These are phyloP conservation scores for Leistus spinibarbis DNA, from an alignment of 2,888 invertebrate species.

Conservation along the genomic window DNA sequence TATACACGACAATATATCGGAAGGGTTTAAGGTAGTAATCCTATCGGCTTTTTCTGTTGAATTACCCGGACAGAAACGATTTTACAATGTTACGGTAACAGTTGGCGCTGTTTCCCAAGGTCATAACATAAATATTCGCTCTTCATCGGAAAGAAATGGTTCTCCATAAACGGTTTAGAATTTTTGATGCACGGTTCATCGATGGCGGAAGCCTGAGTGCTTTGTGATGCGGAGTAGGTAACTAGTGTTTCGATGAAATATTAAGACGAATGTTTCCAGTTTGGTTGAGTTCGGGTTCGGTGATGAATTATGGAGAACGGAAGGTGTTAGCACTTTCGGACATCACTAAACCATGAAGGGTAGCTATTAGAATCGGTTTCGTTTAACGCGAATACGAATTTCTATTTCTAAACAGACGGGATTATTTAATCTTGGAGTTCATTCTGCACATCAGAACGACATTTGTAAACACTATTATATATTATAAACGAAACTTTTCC, in stretches of 20 bases:
- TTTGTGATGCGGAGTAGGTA: background rate
- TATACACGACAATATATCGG: conserved; percentile 29
- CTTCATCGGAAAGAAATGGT: background rate
- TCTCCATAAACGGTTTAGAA: background rate
- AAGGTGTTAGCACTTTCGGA: conserved; percentile 30
- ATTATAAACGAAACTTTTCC: too few species aligned
- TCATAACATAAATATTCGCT: background rate
- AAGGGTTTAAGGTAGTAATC: conserved; percentile 32
- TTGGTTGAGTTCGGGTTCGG: background rate
- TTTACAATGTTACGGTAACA: background rate
- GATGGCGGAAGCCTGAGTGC: background rate
- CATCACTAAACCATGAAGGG: conserved; percentile 24
- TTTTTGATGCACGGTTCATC: background rate
- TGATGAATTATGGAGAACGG: conserved; percentile 24
- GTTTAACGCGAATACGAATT: background rate
- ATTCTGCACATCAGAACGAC: too few species aligned
- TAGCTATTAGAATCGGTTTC: conserved; percentile 10
- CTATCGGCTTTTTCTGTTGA: conserved; percentile 32
- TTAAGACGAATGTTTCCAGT: background rate
- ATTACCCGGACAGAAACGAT: conserved; percentile 10
- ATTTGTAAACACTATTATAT: too few species aligned
- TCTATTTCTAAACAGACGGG: too few species aligned
- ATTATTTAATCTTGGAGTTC: too few species aligned
- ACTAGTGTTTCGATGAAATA: background rate
- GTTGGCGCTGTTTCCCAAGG: too few species aligned